A percentile compares a stretch with the other conserved stretches of the same genome.
Conservation (phyloP, 2,888 invertebrate genomes). For the Cyaniris semiargus region DNA sequence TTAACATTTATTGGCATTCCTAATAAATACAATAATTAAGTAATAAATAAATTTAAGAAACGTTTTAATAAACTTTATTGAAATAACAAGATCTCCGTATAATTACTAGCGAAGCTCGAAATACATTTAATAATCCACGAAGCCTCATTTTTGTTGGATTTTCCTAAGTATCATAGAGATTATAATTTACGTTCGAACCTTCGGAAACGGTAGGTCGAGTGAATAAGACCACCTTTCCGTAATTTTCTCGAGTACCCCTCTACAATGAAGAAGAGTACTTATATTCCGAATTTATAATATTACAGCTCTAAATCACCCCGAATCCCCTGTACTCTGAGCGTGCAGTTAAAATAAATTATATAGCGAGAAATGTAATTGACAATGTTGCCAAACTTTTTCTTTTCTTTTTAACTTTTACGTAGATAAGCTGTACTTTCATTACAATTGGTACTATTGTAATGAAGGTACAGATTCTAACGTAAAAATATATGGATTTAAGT, state of each 20-base stretch:
- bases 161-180: slow-evolving; percentile 32
- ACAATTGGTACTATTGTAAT: no score
- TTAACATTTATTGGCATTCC: neutral
- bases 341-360: slow-evolving; percentile 57
- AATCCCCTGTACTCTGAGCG: slow-evolving; percentile 49
- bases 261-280: slow-evolving; percentile 70
- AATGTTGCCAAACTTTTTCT: neutral
- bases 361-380: slow-evolving; percentile 28
- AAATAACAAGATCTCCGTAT: slow-evolving; percentile 47
- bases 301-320: slow-evolving; percentile 67
- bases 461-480: no score
- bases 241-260: slow-evolving; percentile 75
- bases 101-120: slow-evolving; percentile 48
- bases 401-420: neutral
- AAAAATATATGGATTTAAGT: no score
- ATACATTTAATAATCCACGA: slow-evolving; percentile 4
- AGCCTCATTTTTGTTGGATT: slow-evolving; percentile 22
- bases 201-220: slow-evolving; percentile 62
- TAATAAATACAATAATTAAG: neutral
- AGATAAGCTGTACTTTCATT: no score
- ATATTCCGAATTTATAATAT: slow-evolving; percentile 77
- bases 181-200: slow-evolving; percentile 39
- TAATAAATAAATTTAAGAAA: neutral
- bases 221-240: slow-evolving; percentile 71
- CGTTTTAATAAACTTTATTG: slow-evolving; percentile 49